These are phyloP conservation scores for Leptopilina myrica DNA, from an alignment of 2,888 invertebrate genomes.

Conservation along the genomic window DNA sequence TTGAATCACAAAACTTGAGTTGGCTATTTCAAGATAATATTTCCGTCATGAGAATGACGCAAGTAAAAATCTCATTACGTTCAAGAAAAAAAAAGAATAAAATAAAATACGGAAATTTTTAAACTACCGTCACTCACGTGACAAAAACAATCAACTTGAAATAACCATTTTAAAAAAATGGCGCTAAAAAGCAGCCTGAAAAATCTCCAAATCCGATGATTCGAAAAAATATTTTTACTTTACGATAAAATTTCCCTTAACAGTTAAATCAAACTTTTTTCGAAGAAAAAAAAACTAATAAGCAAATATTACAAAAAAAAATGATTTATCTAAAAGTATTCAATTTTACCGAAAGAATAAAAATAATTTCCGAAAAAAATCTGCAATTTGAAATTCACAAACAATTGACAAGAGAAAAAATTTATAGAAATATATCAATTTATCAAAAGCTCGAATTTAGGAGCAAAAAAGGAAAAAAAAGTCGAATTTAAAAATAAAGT, in stretches of 20 bases:
- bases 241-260: not conserved
- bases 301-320: not conserved
- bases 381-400: not conserved
- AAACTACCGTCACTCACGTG: constrained; percentile 1
- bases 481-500: not conserved
- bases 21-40: not conserved
- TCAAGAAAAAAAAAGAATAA: constrained; percentile 22
- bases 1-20: not conserved
- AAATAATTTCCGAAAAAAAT: not conserved
- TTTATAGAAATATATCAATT: not conserved
- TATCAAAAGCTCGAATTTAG: not conserved
- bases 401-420: not conserved
- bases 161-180: not conserved
- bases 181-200: constrained; percentile 31
- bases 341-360: not conserved
- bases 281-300: not conserved
- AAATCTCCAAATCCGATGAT: not conserved
- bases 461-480: no score
- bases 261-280: not conserved
- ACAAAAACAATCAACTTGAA: not conserved
- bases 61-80: constrained; percentile 4
- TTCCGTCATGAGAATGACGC: constrained; percentile 5
- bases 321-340: not conserved
- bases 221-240: not conserved
- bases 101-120: constrained; percentile 20